These are phyloP conservation scores for Pagrus major DNA, from an alignment of 2,113 vertebrate genomes.

Conservation along the genomic window DNA sequence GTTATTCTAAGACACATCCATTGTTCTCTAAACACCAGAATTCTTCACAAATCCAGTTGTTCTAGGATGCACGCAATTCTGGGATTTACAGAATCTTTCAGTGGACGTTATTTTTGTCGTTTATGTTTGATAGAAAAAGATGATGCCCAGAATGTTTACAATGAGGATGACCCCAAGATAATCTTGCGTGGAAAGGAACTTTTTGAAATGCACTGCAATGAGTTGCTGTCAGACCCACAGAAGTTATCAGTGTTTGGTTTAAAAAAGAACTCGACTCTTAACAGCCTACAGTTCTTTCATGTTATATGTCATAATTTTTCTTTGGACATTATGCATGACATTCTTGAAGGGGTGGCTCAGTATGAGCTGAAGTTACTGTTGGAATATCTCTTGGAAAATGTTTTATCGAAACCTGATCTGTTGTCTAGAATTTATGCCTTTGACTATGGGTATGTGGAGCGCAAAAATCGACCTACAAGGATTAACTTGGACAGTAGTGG, in stretches of 20 bases:
- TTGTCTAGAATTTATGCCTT: slow-evolving; percentile 41
- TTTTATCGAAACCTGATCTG: slow-evolving; percentile 25
- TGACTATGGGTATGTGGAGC: slow-evolving; percentile 44
- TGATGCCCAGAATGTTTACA: slow-evolving; percentile 29
- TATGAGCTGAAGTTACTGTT: slow-evolving; percentile 59
- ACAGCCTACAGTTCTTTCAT: slow-evolving; percentile 50
- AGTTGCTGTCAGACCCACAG: slow-evolving; percentile 43
- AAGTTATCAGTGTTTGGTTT: slow-evolving; percentile 24
- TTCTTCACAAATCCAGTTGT: slow-evolving; percentile 43
- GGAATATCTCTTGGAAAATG: slow-evolving; percentile 26
- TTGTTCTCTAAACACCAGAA: slow-evolving; percentile 41
- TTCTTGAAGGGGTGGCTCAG: slow-evolving; percentile 52
- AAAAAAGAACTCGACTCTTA: slow-evolving; percentile 38
- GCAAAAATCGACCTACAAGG: slow-evolving; percentile 48
- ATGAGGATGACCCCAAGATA: slow-evolving; percentile 20
- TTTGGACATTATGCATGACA: slow-evolving; percentile 51
- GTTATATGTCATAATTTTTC: slow-evolving; percentile 45
- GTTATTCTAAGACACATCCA: too few relatives aligned
- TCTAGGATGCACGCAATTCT: slow-evolving; percentile 47
- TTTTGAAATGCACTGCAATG: slow-evolving; percentile 31
- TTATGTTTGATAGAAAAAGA: slow-evolving; percentile 54
- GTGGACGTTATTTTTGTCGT: slow-evolving; percentile 48
- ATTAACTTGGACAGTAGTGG: slow-evolving; percentile 39
- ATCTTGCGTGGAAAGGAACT: background rate
- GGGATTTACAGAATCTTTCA: slow-evolving; percentile 54